Base-by-base conservation (phyloP, 1,140 invertebrate species). In the Drusus annulatus region DNA sequence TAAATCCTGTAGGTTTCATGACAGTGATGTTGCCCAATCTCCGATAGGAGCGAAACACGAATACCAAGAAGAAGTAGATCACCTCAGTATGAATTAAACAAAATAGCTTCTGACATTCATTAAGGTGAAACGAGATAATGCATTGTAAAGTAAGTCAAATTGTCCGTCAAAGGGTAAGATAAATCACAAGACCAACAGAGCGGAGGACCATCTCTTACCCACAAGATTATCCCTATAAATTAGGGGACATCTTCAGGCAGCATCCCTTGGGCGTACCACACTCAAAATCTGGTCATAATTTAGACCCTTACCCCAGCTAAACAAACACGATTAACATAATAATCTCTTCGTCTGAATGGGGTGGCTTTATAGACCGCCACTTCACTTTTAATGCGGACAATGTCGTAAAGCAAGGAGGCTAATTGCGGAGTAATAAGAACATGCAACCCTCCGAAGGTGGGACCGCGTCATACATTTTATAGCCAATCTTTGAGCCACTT, bases 261-360 rank as follows among this genome's bases (percentile, higher is more conserved):
- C 56, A 62, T 76, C 71, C 71, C 71, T 25, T 28, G 62, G 62
- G 62, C 65, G 36, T 69, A 69, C 65, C 65, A 65, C 3, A 69
- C 5, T 45, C 65, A 50, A 45, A n/a, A 45, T 50, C 17, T 28
- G 52, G 31, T 36, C 73, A 76, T 76, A 76, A 76, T 76, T 60
- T 36, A 58, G 21, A 19, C 23, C 52, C 31, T 56, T 76, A 76
- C 73, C 54, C 73, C 65, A 69, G 16, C 73, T 63, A 63, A 79
- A 77, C 81, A 82, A 82, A 82, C 78, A 79, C 8, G 21, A 82
- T 82, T 77, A 79, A 56, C 81, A 82, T 82, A 82, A 79, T 76
- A 82, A 82, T 76, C 73, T 60, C 36, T n/a, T 65, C 62, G 60
- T 76, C 76, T 78, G 50, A 81, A 81, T 81, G 65, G 60, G 71